A percentile compares a stretch with the other conserved stretches of the same genome.
phyloP scores from a whole-genome alignment of 2,888 invertebrate genomes.

The Xestia c-nigrum region DNA sequence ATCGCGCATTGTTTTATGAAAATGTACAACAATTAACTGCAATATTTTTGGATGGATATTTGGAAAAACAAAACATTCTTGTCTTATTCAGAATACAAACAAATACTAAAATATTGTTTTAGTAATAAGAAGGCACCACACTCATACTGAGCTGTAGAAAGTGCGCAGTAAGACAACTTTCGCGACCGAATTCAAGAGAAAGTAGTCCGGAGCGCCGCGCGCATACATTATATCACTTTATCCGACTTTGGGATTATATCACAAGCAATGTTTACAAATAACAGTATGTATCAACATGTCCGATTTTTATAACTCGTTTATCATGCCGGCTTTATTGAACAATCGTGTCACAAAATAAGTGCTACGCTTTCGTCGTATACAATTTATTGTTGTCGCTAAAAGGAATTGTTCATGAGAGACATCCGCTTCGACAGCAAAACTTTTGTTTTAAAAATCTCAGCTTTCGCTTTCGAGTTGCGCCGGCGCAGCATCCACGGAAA shows the following conservation, averaged over 20 bases:
- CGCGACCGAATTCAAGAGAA: constrained; percentile 90
- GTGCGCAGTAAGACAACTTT: constrained; percentile 89
- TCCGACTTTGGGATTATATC: constrained; percentile 86
- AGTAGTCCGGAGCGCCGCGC: constrained; percentile 86
- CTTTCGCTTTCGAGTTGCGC: constrained; percentile 84
- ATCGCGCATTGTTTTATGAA: constrained; percentile 53
- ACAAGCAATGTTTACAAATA: constrained; percentile 75
- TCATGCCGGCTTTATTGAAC: constrained; percentile 40
- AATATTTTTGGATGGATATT: background rate
- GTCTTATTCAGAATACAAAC: constrained; percentile 18
- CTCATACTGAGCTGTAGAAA: constrained; percentile 87
- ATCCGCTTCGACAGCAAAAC: constrained; percentile 72
- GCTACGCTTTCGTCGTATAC: constrained; percentile 71
- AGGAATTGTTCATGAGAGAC: constrained; percentile 71
- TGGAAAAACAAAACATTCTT: background rate
- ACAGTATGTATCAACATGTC: constrained; percentile 54
- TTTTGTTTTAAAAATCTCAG: constrained; percentile 76
- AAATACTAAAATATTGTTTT: constrained; percentile 54
- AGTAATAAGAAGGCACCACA: constrained; percentile 72
- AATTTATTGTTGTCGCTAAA: constrained; percentile 72
- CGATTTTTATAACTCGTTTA: constrained; percentile 59
- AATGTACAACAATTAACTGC: constrained; percentile 18
- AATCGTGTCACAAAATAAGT: constrained; percentile 46
- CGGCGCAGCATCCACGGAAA: constrained; percentile 80
- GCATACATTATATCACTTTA: constrained; percentile 89